phyloP scores from a whole-genome alignment of 2,797 vertebrate genomes.

The Hippocampus kuda region DNA sequence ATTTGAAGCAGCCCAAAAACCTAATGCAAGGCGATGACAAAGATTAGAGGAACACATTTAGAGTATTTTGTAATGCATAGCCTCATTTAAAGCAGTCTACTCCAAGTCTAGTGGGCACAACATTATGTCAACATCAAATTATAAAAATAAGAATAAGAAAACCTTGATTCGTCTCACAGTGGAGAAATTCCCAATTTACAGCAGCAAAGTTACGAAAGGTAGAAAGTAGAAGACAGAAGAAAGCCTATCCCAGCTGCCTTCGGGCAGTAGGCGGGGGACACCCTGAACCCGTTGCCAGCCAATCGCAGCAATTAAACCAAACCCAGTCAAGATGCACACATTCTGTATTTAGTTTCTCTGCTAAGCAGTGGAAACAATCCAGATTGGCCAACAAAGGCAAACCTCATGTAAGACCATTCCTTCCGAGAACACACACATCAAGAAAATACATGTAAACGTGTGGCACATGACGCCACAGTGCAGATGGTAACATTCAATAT shows the following conservation, averaged over 20 bases:
- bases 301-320: constrained; percentile 21
- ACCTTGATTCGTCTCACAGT: too few species aligned
- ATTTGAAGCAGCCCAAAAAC: constrained; percentile 26
- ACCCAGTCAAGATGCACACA: constrained; percentile 10
- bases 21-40: constrained; percentile 24
- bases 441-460: constrained; percentile 14
- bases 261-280: too few species aligned
- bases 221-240: too few species aligned
- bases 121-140: constrained; percentile 24
- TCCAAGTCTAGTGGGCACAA: constrained; percentile 10
- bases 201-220: too few species aligned
- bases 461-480: constrained; percentile 28
- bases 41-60: constrained; percentile 29
- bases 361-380: constrained; percentile 11
- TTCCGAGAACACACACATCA: background rate
- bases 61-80: constrained; percentile 32
- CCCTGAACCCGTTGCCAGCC: too few species aligned
- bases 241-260: too few species aligned
- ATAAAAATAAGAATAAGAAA: background rate
- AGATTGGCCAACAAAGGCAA: background rate
- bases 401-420: background rate
- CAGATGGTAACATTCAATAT: constrained; percentile 50
- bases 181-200: too few species aligned
- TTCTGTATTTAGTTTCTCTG: background rate
- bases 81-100: constrained; percentile 33